Evolutionary conservation across 2,888 invertebrate species (phyloP).

Genomic region (Protophormia terraenovae): DNA sequence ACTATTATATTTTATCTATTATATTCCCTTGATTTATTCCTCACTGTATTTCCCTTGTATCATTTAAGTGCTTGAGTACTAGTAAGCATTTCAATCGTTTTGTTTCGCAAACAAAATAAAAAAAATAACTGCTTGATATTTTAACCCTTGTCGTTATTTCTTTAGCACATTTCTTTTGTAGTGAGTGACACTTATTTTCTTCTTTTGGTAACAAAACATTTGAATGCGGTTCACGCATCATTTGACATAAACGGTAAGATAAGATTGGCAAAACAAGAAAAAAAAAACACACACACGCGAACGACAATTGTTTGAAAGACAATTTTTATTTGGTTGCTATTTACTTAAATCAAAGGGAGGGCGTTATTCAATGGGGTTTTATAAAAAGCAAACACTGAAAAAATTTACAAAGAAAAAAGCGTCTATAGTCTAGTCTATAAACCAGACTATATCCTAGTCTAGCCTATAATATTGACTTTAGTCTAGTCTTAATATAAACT

Average conservation of each 20-base stretch:
- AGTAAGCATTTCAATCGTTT: background rate
- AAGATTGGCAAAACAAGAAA: constrained; percentile 1
- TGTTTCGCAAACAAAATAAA: background rate
- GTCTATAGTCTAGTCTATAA: no score
- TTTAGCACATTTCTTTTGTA: background rate
- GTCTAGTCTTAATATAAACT: no score
- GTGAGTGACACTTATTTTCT: background rate
- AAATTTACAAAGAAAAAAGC: no score
- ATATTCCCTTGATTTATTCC: background rate
- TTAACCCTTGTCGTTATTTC: background rate
- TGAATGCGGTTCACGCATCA: constrained; percentile 36
- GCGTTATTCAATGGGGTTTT: background rate
- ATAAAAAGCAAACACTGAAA: background rate
- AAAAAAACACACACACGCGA: background rate
- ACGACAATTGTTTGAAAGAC: background rate
- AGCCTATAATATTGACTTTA: no score
- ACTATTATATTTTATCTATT: no score
- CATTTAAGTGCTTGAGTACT: background rate
- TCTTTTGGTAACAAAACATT: background rate
- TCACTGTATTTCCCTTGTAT: background rate
- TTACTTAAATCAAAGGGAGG: background rate
- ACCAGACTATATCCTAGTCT: no score
- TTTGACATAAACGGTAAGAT: constrained; percentile 41
- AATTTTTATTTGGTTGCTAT: background rate
- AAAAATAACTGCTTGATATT: background rate